Evolutionary conservation across 2,113 vertebrate species (phyloP), one percentile per base, ranked within the genome.

Genomic region (Bucco capensis): DNA sequence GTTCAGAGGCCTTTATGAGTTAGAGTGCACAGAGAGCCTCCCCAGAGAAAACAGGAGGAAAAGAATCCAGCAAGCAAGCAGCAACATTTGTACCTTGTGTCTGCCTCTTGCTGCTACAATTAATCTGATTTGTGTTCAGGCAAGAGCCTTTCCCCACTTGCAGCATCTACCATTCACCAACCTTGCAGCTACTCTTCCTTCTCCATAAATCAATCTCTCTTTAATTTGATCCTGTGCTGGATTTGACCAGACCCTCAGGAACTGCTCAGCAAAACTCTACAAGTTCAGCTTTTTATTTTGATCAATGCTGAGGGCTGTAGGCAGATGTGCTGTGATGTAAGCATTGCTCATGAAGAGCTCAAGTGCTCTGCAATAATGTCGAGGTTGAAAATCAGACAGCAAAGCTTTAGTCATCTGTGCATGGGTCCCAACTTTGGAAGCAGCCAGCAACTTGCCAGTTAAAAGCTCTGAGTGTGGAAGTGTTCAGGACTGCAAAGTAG

Each of bases 231-330:
- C 51, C 86, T 82, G 76, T 3, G 23, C 83, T 87, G 88, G 72
- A 61, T 75, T 67, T 89, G 91, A 94, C 86, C 86, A 93, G 92
- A 93, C 92, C 96, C 92, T 85, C 62, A 93, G 93, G 95, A 96
- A 49, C 50, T 83, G 74, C 19, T 89, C 89, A 42, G 35, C 71
- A 90, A 84, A 93, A 38, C 54, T 54, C 49, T 61, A 94, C 92
- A 81, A 90, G 86, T 86, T 84, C 57, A 89, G 84, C 75, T 93
- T 90, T 72, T 72, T 44, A n/a, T 83, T 93, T 78, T 86, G 93
- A 95, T 96, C 92, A 92, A 93, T 96, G 92, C 79, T 14, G 79
- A 94, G 92, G 84, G 61, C 93, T 95, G 89, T 22, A 82, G 95
- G 93, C 85, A 81, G 78, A 28, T 44, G 6, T 27, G 66, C 86